Conservation (phyloP, 2,888 invertebrate genomes). For the Ormyrus nitidulus region DNA sequence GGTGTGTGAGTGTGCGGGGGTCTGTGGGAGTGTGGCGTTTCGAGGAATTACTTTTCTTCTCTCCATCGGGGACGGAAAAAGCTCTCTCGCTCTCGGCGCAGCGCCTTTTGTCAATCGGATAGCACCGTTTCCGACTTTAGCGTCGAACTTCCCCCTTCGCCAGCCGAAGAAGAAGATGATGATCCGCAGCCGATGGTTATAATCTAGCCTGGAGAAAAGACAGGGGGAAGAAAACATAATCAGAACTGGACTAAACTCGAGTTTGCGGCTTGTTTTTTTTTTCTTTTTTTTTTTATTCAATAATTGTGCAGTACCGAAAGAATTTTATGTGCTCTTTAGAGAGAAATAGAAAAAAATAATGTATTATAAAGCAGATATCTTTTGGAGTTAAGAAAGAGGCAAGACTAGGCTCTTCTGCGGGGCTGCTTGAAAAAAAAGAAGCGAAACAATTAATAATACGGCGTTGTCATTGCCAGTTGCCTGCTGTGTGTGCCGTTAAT, state of each 20-base stretch:
- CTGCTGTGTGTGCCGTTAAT: constrained; percentile 49
- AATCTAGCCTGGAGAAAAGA: constrained; percentile 38
- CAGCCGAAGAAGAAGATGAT: constrained; percentile 27
- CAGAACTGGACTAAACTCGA: constrained; percentile 17
- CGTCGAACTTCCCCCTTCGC: constrained; percentile 23
- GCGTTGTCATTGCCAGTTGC: constrained; percentile 54
- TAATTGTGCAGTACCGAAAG: neutral
- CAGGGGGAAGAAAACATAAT: constrained; percentile 43
- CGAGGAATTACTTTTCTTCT: constrained; percentile 45
- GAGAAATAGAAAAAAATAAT: too few relatives aligned
- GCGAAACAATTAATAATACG: constrained; percentile 53
- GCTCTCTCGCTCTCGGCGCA: constrained; percentile 25
- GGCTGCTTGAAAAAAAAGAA: constrained; percentile 12
- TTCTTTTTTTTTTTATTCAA: neutral
- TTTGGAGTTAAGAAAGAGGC: too few relatives aligned
- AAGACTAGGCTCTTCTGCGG: too few relatives aligned
- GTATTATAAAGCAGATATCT: too few relatives aligned
- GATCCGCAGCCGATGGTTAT: constrained; percentile 33
- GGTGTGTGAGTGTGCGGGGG: too few relatives aligned
- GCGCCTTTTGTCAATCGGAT: constrained; percentile 51
- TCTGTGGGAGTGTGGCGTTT: constrained; percentile 1
- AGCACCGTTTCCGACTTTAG: constrained; percentile 27
- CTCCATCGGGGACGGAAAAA: constrained; percentile 27
- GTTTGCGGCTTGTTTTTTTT: constrained; percentile 4
- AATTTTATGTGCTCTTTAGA: constrained; percentile 3